phyloP scores from a whole-genome alignment of 2,113 vertebrate species.

The Sardina pilchardus region DNA sequence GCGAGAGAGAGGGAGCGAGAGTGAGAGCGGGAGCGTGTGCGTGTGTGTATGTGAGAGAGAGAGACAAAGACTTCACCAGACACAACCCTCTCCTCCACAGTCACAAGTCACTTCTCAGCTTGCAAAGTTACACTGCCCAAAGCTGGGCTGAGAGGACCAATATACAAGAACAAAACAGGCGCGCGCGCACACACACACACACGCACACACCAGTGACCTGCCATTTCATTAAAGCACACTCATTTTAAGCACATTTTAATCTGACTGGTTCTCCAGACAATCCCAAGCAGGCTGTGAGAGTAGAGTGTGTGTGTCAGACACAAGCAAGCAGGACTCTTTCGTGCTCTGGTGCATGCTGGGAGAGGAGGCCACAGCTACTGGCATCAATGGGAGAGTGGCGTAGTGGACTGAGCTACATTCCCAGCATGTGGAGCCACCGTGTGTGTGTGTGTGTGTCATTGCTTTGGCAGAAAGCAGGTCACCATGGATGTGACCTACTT shows the following conservation, averaged over 20 bases:
- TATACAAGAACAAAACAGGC: not conserved
- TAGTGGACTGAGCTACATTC: constrained; percentile 24
- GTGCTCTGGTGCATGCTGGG: not conserved
- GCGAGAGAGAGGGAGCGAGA: not conserved
- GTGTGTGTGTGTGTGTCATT: not conserved
- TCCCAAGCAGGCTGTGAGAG: not conserved
- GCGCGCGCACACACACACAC: not conserved
- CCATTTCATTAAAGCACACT: not conserved
- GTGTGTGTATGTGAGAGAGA: not conserved
- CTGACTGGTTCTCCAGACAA: too few relatives aligned
- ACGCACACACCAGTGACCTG: constrained; percentile 34
- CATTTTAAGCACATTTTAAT: too few relatives aligned
- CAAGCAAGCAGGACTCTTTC: too few relatives aligned
- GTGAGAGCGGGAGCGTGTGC: not conserved
- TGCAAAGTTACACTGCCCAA: not conserved
- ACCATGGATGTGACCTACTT: constrained; percentile 1
- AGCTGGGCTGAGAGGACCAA: not conserved
- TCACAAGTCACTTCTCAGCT: not conserved
- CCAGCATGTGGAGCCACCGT: constrained; percentile 14
- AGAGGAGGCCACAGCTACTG: not conserved
- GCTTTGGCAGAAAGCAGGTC: constrained; percentile 19
- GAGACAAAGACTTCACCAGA: not conserved
- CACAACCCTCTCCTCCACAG: not conserved
- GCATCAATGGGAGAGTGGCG: constrained; percentile 9
- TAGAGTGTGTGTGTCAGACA: not conserved